Percentiles rank a stretch among this genome's conserved stretches.
Evolutionary conservation across 2,797 vertebrate species (phyloP).

Genomic region (Sebastes jordani): DNA sequence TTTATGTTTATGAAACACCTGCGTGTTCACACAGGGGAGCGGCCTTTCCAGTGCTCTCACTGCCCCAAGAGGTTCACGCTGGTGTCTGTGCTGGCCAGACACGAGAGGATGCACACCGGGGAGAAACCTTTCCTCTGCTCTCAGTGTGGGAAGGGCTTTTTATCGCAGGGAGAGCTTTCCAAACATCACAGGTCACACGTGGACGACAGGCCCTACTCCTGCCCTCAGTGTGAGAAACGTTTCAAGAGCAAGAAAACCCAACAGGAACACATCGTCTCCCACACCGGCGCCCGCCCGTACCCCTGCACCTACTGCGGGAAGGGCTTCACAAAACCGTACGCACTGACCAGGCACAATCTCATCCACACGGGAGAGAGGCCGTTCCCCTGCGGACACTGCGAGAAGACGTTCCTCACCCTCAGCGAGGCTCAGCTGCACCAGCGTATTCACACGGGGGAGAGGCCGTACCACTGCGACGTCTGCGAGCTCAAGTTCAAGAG

Average conservation of each 20-base stretch:
- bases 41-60: constrained; percentile 80
- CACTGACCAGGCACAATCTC: constrained; percentile 87
- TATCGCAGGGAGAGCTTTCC: constrained; percentile 82
- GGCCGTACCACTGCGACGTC: constrained; percentile 74
- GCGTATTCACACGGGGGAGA: constrained; percentile 84
- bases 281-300: constrained; percentile 85
- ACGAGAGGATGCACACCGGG: constrained; percentile 84
- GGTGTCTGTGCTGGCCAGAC: constrained; percentile 77
- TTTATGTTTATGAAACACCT: constrained; percentile 81
- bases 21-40: constrained; percentile 77
- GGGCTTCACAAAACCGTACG: constrained; percentile 88
- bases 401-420: constrained; percentile 88
- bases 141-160: constrained; percentile 82
- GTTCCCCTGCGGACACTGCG: constrained; percentile 86
- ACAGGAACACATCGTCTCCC: constrained; percentile 84
- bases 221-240: constrained; percentile 76
- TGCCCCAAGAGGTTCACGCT: constrained; percentile 82
- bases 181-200: constrained; percentile 81
- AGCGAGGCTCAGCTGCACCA: constrained; percentile 86
- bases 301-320: constrained; percentile 86
- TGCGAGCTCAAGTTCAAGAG: constrained; percentile 81
- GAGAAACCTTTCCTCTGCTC: constrained; percentile 85
- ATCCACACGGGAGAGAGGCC: constrained; percentile 90
- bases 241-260: constrained; percentile 84
- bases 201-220: constrained; percentile 78